Base-by-base conservation (phyloP, 2,113 vertebrate genomes). In the Thalassoma bifasciatum region DNA sequence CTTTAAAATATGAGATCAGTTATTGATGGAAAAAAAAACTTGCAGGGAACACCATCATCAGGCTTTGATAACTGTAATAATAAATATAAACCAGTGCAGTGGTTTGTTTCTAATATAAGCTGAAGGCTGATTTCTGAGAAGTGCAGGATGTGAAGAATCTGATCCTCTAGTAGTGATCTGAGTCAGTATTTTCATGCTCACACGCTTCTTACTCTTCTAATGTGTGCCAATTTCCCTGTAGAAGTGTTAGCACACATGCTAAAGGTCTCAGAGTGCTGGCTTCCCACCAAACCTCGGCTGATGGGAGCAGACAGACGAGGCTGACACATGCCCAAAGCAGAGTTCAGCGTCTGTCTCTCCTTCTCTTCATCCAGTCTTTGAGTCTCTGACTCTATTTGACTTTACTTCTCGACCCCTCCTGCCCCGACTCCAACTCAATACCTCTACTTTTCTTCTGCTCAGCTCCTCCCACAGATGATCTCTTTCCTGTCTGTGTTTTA, bases 221-320 rank as follows among this genome's bases (percentile, higher is more conserved):
- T 47, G 49, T 74, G 58, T 77, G 51, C 62, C 68, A 79, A 69
- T 72, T 10, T 42, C 61, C 77, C 71, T 72, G 67, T 59, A 83
- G 81, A 85, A 75, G 87, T 81, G 66, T 66, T 66, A 84, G 72
- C 74, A 57, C 76, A 75, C 79, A 67, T 84, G 75, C 69, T 87
- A 77, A 90, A 84, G 77, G 77, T 86, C 67, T 89, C 58, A 7
- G 50, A 77, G 51, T 71, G 49, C 66, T 67, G 72, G 66, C 72
- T 65, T 81, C 30, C 49, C 53, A 77, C 79, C 76, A 77, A 72
- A 64, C 74, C 36, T 24, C 79, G 47, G 73, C 74, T 85, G 74
- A 86, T 81, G 69, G 67, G 69, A 88, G 75, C 49, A 63, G 86
- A 88, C 87, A 80, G 72, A 85, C 64, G 30, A 47, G 85, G 77